These are phyloP conservation scores for Hyperopisus bebe DNA, from an alignment of 2,113 vertebrate species.

Conservation along the genomic window DNA sequence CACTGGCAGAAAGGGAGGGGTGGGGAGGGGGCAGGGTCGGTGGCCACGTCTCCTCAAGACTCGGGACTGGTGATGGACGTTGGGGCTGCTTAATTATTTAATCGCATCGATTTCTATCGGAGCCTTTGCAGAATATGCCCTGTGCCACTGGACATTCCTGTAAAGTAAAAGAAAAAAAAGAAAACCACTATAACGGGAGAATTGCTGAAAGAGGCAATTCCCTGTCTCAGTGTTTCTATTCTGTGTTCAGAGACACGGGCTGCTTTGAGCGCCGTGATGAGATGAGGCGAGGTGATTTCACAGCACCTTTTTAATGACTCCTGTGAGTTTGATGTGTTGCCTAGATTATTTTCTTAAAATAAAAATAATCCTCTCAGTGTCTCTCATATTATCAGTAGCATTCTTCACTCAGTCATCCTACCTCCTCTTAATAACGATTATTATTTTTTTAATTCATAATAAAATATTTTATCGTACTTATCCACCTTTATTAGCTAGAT, in stretches of 20 bases:
- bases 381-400: not conserved
- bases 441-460: not conserved
- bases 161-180: not conserved
- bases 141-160: conserved; percentile 6
- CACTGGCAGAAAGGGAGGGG: no score
- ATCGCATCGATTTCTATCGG: conserved; percentile 39
- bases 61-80: conserved; percentile 41
- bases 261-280: not conserved
- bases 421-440: not conserved
- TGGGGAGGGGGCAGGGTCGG: not conserved
- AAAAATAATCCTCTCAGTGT: not conserved
- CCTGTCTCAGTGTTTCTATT: not conserved
- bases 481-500: not conserved
- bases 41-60: conserved; percentile 31
- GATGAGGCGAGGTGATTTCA: not conserved
- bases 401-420: not conserved
- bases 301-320: not conserved
- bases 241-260: not conserved
- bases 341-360: not conserved
- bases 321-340: not conserved
- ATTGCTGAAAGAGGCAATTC: conserved; percentile 18
- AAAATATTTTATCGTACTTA: not conserved
- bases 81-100: conserved; percentile 44
- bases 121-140: conserved; percentile 27
- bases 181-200: not conserved